Evolutionary conservation across 1,140 invertebrate genomes (phyloP), one percentile per base, ranked within the genome.

Genomic region (Drosophila suzukii): DNA sequence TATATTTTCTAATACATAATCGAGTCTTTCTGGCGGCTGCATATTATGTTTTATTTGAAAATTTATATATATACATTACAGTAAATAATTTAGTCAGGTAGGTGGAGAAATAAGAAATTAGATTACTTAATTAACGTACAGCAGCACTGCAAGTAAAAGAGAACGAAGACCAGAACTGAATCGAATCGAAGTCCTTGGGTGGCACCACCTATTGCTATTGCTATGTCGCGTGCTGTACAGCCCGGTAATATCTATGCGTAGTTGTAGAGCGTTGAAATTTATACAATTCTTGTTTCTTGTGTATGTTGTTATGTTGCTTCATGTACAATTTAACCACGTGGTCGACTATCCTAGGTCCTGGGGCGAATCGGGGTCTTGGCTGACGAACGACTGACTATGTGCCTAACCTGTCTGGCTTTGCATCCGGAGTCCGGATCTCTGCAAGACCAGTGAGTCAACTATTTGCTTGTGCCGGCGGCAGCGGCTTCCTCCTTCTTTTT

Each of bases 401-500:
- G 44, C 36, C 65, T 66, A 67, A 67, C 46, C 36, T 46, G 43
- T 66, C 51, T 20, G 41, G 49, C 47, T 34, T 39, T 68, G 17
- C 63, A 54, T 38, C 47, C 34, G 55, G 49, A 30, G 32, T 17
- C 27, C n/a, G n/a, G 49, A 17, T 51, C 17, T 32, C 41, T 44
- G 46, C 46, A 53, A 30, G n/a, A 24, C 36, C 55, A 62, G 30
- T 20, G 53, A 54, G 24, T 49, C 43, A 43, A 68, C 50, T 85
- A 88, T 81, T 89, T 91, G 50, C 89, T 81, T 6, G 79, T 73
- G 17, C 82, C 56, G 43, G 76, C 79, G 15, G 78, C 82, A 49
- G 80, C 81, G 70, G 93, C 81, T 63, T 93, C 94, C 74, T 95
- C 94, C 83, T 95, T 95, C 91, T 94, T 95, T 81, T 93, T 93